Evolutionary conservation across 2,888 invertebrate species (phyloP).

Genomic region (Philhelius pedissequus): DNA sequence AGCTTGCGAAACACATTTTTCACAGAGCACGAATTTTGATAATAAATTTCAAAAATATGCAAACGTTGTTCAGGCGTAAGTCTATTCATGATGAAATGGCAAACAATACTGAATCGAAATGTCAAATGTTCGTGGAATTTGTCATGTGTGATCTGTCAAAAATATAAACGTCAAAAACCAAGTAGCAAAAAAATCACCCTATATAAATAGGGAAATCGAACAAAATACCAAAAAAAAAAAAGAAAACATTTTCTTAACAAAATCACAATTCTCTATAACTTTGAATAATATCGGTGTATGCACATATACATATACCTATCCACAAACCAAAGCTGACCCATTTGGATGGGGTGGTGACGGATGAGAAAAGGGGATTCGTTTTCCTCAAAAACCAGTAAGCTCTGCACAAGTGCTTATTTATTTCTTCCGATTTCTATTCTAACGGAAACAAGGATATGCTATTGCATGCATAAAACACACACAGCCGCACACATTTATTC

Average conservation of each 20-base stretch:
- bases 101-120: too few relatives aligned
- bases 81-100: too few relatives aligned
- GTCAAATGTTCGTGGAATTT: too few relatives aligned
- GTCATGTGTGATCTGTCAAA: too few relatives aligned
- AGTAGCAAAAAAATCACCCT: too few relatives aligned
- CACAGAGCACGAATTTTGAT: too few relatives aligned
- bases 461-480: slow-evolving; percentile 62
- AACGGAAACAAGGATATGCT: slow-evolving; percentile 66
- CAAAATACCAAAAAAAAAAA: not conserved
- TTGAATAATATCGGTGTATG: not conserved
- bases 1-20: too few relatives aligned
- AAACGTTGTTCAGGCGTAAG: too few relatives aligned
- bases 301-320: too few relatives aligned
- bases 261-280: slow-evolving; percentile 2
- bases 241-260: slow-evolving; percentile 11
- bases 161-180: too few relatives aligned
- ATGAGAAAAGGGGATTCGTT: not conserved
- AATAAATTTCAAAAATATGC: too few relatives aligned
- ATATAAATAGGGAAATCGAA: not conserved
- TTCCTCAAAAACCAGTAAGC: slow-evolving; percentile 2
- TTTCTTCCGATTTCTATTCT: slow-evolving; percentile 63
- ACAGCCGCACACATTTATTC: not conserved
- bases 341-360: not conserved
- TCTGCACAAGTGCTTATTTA: slow-evolving; percentile 62
- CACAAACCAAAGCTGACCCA: slow-evolving; percentile 3